These are phyloP conservation scores for Hemiscyllium ocellatum DNA, from an alignment of 2,113 vertebrate genomes.

Conservation along the genomic window DNA sequence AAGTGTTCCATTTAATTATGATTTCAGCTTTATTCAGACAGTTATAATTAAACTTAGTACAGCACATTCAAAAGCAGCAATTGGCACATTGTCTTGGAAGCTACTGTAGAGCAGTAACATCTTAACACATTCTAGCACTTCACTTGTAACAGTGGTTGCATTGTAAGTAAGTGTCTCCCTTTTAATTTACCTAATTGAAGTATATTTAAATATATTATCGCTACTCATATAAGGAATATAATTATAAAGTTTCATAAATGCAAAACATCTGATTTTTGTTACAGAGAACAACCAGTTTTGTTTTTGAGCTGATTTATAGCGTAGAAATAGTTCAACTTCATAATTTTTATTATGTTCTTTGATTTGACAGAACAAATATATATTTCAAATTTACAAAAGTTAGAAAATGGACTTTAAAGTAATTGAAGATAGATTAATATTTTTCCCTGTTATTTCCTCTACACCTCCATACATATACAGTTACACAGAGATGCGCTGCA, in stretches of 20 bases:
- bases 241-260: not conserved
- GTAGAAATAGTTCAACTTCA: not conserved
- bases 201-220: not conserved
- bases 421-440: not conserved
- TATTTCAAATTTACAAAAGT: not conserved
- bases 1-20: conserved; percentile 17
- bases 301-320: too few relatives aligned
- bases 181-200: not conserved
- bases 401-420: not conserved
- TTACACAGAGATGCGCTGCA: not conserved
- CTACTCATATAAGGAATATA: not conserved
- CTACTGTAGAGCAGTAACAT: not conserved
- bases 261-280: not conserved
- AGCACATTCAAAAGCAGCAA: not conserved
- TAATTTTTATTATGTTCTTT: not conserved
- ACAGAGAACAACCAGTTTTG: not conserved
- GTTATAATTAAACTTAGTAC: conserved; percentile 6
- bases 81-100: not conserved
- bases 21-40: conserved; percentile 24
- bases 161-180: not conserved
- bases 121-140: not conserved
- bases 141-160: not conserved
- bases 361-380: not conserved
- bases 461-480: not conserved
- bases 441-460: not conserved